phyloP scores from a whole-genome alignment of 2,113 vertebrate genomes.

The Rhagologus leucostigma region DNA sequence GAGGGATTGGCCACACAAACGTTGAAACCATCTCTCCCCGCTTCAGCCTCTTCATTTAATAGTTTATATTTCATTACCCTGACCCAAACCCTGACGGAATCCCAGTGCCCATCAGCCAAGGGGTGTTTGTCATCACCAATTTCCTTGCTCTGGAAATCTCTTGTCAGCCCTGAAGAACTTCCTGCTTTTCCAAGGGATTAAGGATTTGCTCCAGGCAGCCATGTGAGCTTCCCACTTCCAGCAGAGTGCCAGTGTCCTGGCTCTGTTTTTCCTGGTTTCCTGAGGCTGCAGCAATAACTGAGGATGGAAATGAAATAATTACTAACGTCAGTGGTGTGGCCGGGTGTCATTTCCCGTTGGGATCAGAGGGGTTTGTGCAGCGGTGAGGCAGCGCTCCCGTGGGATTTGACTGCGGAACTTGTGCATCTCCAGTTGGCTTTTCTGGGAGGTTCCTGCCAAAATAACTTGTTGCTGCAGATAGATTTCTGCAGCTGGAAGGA shows the following conservation, averaged over 20 bases:
- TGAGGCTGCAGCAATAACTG: not conserved
- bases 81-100: not conserved
- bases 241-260: not conserved
- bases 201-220: not conserved
- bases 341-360: rapidly evolving
- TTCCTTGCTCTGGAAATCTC: not conserved
- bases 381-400: rapidly evolving
- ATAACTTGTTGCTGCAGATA: not conserved
- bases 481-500: not conserved
- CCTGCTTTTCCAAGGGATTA: not conserved
- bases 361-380: not conserved
- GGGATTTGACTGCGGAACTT: not conserved
- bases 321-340: rapidly evolving
- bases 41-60: too few species aligned
- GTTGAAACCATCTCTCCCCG: not conserved
- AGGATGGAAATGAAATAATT: not conserved
- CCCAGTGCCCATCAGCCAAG: rapidly evolving
- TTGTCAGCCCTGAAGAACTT: not conserved
- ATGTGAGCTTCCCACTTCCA: not conserved
- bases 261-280: not conserved
- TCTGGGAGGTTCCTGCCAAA: not conserved
- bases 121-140: rapidly evolving
- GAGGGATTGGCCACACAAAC: too few species aligned
- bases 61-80: rapidly evolving
- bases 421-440: not conserved